Evolutionary conservation across 2,113 vertebrate species (phyloP), one percentile per base, ranked within the genome.

Genomic region (Ivindomyrus marchei): DNA sequence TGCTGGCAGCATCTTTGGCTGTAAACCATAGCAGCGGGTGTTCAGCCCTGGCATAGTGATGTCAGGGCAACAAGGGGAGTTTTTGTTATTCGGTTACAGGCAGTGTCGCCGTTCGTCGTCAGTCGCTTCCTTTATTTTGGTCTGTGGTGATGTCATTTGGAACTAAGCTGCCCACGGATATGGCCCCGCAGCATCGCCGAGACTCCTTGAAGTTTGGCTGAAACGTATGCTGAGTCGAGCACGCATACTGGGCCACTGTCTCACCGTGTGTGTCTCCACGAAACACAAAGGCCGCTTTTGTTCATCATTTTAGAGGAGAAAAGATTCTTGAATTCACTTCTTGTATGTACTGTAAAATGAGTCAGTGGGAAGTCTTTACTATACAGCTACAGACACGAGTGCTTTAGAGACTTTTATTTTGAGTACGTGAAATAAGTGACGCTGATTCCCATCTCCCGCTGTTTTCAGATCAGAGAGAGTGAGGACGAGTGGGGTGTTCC

Each of bases 401-500:
- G 83, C 45, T 85, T 42, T 24, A 83, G 3, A 70, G n/a, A 83
- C 42, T 45, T 45, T 27, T 21, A 10, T 83, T 83, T 85, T 49
- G 87, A 88, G n/a, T 3, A 53, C n/a, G 31, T 45, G 46, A 52
- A 27, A 46, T 3, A 53, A 45, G 31, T 45, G 46, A 52, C 15
- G 24, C n/a, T 27, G 52, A 88, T 15, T 66, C 13, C 58, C 52
- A 5, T 86, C 80, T 52, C 83, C 62, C 31, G 1, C 93, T 46
- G 0, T 91, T 90, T 93, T 83, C 94, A 99, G 98, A 96, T 99
- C 89, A 96, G 98, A 96, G 97, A 97, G 92, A 99, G 98, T 27
- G 98, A 99, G 91, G 98, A 98, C 0, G 98, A 99, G 93, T 99
- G 98, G 98, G 98, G 98, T 0, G 97, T 99, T 90, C 97, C 98